phyloP scores from a whole-genome alignment of 35 echinoderm and acorn worm genomes.

The Lytechinus variegatus region DNA sequence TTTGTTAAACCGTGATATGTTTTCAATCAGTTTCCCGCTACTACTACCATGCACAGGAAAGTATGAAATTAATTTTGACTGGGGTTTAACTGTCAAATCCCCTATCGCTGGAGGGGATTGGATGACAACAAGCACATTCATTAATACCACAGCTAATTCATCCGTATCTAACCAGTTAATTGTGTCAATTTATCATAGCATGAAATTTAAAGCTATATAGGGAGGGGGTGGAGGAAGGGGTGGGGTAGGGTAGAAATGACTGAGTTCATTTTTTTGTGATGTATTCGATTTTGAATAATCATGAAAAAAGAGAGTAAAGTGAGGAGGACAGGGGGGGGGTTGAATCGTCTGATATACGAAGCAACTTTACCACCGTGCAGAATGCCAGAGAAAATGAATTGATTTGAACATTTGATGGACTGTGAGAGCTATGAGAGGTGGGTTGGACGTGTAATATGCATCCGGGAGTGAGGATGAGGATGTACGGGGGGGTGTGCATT shows the following conservation, averaged over 20 bases:
- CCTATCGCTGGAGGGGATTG: neutral
- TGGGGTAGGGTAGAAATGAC: neutral
- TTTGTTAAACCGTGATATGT: neutral
- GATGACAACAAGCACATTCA: neutral
- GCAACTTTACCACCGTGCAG: too few relatives aligned
- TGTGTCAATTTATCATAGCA: neutral
- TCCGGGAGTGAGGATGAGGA: too few relatives aligned
- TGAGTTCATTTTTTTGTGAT: neutral
- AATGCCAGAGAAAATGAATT: too few relatives aligned
- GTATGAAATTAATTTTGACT: neutral
- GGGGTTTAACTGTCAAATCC: neutral
- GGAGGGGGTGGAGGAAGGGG: neutral
- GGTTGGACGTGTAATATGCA: too few relatives aligned
- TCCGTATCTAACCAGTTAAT: neutral
- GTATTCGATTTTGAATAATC: neutral
- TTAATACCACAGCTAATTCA: neutral
- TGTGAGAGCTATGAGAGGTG: too few relatives aligned
- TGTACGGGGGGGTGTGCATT: too few relatives aligned
- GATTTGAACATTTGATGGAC: too few relatives aligned
- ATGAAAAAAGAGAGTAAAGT: neutral
- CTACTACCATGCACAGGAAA: neutral
- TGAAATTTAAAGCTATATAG: neutral
- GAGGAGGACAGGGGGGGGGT: too few relatives aligned
- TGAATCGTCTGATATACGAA: too few relatives aligned
- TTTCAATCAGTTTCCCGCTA: neutral